Evolutionary conservation across 2,113 vertebrate species (phyloP), one percentile per base, ranked within the genome.

Genomic region (Cyanocitta stelleri): DNA sequence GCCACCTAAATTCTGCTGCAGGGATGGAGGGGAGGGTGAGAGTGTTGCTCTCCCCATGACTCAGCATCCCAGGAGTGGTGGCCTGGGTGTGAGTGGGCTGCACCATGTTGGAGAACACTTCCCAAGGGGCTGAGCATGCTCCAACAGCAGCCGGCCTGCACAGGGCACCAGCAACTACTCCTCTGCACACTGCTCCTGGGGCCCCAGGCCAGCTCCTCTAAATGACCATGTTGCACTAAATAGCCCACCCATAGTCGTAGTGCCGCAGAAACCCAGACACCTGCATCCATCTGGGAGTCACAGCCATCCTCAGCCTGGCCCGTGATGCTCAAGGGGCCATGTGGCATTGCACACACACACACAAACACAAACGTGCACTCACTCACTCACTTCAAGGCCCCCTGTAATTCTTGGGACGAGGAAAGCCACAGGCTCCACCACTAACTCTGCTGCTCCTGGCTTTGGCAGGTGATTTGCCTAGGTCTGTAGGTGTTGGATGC

Each of bases 241-340:
- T 32, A 87, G 41, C 62, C 76, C 86, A 37, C 76, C 55, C 77
- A 15, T 51, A 52, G 64, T 79, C 1, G 0, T 15, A 84, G 93
- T 72, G 90, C 92, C 0, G 16, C 93, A 94, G 92, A 92, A 93
- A 84, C 96, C 85, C 93, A 75, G 90, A 75, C 54, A 72, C 64
- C 91, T 92, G 94, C 67, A 12, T 37, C 82, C 66, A 48, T 55
- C 79, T 69, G 77, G 66, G 79, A 71, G 69, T 61, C 82, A 44
- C 71, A 59, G 54, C 84, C 81, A 52, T 64, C 51, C 46, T 63
- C 75, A 79, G 68, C 69, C 49, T 52, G 87, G 63, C 71, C 54
- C 2, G 0, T 6, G 46, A 56, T 32, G 63, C 58, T 77, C 55
- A 14, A 51, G n/a, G 44, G 51, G 51, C 62, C 49, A 1, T 0